A percentile compares a stretch with the other conserved stretches of the same genome.
These are phyloP conservation scores for Pteropus alecto DNA, from an alignment of 2,113 vertebrate species.

Conservation along the genomic window DNA sequence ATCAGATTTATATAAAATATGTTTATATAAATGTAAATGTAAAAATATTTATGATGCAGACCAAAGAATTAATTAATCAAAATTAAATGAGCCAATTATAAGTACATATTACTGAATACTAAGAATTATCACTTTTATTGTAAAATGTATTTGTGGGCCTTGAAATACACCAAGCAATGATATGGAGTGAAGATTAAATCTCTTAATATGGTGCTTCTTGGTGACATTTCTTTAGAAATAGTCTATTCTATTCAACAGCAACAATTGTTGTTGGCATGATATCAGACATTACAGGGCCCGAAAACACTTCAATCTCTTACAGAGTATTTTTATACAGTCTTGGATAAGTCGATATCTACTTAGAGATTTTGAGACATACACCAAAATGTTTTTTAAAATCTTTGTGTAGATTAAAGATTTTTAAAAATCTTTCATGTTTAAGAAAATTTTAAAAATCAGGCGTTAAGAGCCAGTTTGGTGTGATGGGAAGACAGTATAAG, in stretches of 20 bases:
- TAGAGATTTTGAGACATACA: neutral
- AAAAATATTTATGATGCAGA: neutral
- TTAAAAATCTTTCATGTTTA: neutral
- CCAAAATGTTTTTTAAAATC: neutral
- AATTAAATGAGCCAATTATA: neutral
- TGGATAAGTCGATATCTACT: neutral
- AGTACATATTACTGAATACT: neutral
- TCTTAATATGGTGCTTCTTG: neutral
- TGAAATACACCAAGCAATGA: neutral
- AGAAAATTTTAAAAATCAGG: neutral
- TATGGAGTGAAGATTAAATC: neutral
- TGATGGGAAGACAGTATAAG: neutral
- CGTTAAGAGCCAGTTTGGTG: neutral
- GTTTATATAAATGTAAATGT: neutral
- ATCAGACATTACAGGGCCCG: neutral
- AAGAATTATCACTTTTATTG: neutral
- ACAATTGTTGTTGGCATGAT: neutral
- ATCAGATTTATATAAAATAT: neutral
- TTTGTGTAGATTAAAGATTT: neutral
- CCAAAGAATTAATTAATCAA: slow-evolving; percentile 25
- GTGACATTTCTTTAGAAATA: neutral
- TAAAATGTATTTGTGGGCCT: neutral
- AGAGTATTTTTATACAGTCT: neutral
- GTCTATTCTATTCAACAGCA: neutral
- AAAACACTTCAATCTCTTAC: neutral